These are phyloP conservation scores for Celastrina argiolus DNA, from an alignment of 2,888 invertebrate genomes.

Conservation along the genomic window DNA sequence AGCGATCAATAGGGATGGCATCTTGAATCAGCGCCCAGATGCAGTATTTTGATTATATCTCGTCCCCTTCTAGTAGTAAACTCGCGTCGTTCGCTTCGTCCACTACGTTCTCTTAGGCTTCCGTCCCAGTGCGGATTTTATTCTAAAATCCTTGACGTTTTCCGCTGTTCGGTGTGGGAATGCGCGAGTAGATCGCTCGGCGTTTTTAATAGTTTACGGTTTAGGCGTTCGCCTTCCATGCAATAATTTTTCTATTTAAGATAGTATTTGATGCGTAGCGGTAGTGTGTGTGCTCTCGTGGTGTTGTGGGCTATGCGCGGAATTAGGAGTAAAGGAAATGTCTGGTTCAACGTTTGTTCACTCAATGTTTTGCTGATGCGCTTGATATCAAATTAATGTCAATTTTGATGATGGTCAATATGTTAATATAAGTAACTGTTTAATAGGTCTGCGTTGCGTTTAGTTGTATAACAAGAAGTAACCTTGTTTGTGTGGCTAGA, in stretches of 20 bases:
- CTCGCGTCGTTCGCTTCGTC: slow-evolving; percentile 7
- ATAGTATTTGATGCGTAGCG: slow-evolving; percentile 32
- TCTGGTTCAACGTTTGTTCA: neutral
- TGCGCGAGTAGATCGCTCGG: slow-evolving; percentile 34
- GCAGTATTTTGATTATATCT: too few species aligned
- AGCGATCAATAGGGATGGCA: too few species aligned
- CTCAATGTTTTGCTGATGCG: neutral
- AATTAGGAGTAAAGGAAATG: slow-evolving; percentile 5
- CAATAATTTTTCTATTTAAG: slow-evolving; percentile 52
- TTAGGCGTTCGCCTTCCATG: slow-evolving; percentile 34
- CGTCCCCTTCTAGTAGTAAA: neutral
- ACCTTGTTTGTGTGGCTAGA: neutral
- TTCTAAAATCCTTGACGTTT: slow-evolving; percentile 22
- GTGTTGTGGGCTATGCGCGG: slow-evolving; percentile 22
- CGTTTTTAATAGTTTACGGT: slow-evolving; percentile 25
- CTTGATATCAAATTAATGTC: neutral
- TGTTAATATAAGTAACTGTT: neutral
- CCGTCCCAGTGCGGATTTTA: slow-evolving; percentile 23
- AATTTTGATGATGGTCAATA: neutral
- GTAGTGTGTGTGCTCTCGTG: slow-evolving; percentile 29
- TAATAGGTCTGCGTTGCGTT: neutral
- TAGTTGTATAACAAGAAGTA: too few species aligned
- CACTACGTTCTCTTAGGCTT: slow-evolving; percentile 16
- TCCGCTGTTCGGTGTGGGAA: slow-evolving; percentile 25
- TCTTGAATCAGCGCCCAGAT: too few species aligned